Evolutionary conservation across 2,797 vertebrate species (phyloP).

Genomic region (Synaphobranchus kaupii): DNA sequence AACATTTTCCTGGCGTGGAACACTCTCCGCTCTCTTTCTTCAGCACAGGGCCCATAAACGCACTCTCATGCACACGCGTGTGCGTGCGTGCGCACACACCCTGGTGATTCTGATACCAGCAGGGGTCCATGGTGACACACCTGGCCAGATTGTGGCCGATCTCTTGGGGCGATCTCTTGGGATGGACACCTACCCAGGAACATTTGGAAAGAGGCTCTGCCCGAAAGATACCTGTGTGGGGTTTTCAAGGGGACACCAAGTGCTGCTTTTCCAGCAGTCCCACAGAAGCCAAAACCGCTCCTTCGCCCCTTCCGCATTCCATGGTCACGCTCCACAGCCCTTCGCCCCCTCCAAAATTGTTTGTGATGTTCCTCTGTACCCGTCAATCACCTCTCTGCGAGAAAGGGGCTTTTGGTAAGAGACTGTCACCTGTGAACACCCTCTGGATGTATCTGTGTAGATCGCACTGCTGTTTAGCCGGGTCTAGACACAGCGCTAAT

Average conservation of each 20-base stretch:
- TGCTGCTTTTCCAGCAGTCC: neutral
- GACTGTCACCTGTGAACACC: neutral
- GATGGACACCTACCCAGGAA: neutral
- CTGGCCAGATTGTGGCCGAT: neutral
- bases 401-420: neutral
- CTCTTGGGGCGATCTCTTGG: too few relatives aligned
- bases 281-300: neutral
- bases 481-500: neutral
- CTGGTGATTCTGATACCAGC: neutral
- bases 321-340: neutral
- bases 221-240: neutral
- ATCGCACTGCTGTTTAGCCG: conserved; percentile 11
- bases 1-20: neutral
- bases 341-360: neutral
- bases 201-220: neutral
- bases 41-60: neutral
- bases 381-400: too few relatives aligned
- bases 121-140: neutral
- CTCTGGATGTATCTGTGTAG: conserved; percentile 1
- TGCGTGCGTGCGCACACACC: neutral
- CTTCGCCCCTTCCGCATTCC: neutral
- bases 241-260: neutral
- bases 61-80: neutral
- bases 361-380: neutral
- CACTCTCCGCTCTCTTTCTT: neutral